Base-by-base conservation (phyloP, 1,140 invertebrate genomes). In the Drosophila mojavensis region DNA sequence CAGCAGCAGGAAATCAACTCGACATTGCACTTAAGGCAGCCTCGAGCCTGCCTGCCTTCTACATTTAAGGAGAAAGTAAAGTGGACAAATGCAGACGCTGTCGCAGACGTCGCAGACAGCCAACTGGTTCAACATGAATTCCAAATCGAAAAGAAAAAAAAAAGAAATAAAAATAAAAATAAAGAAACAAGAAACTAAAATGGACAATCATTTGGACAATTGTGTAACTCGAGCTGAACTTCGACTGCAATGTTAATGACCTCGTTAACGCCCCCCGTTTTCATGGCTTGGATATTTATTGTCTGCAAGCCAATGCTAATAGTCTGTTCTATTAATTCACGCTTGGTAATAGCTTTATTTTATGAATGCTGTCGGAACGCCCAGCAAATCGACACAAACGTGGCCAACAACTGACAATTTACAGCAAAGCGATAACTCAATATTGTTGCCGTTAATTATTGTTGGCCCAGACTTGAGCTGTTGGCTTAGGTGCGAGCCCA, bases 41-140 rank as follows among this genome's bases (percentile, higher is more conserved):
- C 51, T 24, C 30, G 11, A 51, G 56, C 60, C 20, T 24, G 20
- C 20, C 65, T 71, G 72, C 89, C 84, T 88, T 88, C 84, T 88
- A 83, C 83, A 62, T 88, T 86, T 88, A 83, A 83, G 84, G 83
- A 83, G 83, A 86, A 86, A 86, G 83, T 86, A 86, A 86, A 75
- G 53, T 75, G 36, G 54, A 51, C 60, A 70, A 69, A 62, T 28
- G 51, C 54, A 70, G 33, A 51, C 65, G 33, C 36, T 69, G 53
- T 36, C 53, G 30, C 66, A 69, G 59, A 36, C 72, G 59, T 45
- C 41, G 47, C 48, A 43, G 48, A 33, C 61, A 36, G 53, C 50
- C 67, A 84, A 80, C 77, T 74, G 83, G 79, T 88, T 88, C 63
- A 64, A 68, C 76, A 69, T 88, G 79, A 77, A 86, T 75, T 71